Percentiles rank a stretch among this genome's conserved stretches.
phyloP scores from a whole-genome alignment of 2,888 invertebrate species.

The Leptopterna dolabrata region DNA sequence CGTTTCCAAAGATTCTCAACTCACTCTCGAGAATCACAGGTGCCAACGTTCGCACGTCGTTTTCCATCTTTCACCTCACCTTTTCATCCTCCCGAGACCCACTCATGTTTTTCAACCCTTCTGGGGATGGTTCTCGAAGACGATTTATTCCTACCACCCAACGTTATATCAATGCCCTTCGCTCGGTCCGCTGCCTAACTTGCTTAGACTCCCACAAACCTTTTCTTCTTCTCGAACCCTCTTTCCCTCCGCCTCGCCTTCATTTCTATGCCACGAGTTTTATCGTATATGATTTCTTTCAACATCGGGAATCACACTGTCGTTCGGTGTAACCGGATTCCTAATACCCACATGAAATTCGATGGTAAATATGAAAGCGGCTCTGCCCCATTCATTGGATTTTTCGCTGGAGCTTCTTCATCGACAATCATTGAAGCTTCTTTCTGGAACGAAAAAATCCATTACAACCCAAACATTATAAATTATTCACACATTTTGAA shows the following conservation, averaged over 20 bases:
- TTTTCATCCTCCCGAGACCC: not conserved
- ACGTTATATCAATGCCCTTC: constrained; percentile 41
- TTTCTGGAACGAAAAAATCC: no score
- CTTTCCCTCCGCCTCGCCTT: constrained; percentile 8
- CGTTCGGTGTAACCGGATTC: not conserved
- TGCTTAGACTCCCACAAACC: constrained; percentile 36
- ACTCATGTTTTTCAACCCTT: constrained; percentile 27
- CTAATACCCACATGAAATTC: not conserved
- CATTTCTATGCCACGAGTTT: constrained; percentile 21
- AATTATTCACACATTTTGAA: no score
- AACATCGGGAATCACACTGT: not conserved
- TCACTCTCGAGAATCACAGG: constrained; percentile 3
- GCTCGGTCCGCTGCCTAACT: constrained; percentile 42
- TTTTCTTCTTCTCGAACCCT: constrained; percentile 1
- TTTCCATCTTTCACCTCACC: constrained; percentile 24
- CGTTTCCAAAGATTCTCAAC: not conserved
- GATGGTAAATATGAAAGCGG: not conserved
- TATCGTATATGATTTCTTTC: not conserved
- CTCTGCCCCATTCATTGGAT: no score
- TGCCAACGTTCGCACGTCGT: constrained; percentile 24
- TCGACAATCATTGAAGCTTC: no score
- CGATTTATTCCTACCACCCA: constrained; percentile 44
- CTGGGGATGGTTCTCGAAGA: constrained; percentile 34
- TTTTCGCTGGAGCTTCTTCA: no score
- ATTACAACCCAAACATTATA: no score